Evolutionary conservation across 2,113 vertebrate species (phyloP).

Genomic region (Tachycineta bicolor): DNA sequence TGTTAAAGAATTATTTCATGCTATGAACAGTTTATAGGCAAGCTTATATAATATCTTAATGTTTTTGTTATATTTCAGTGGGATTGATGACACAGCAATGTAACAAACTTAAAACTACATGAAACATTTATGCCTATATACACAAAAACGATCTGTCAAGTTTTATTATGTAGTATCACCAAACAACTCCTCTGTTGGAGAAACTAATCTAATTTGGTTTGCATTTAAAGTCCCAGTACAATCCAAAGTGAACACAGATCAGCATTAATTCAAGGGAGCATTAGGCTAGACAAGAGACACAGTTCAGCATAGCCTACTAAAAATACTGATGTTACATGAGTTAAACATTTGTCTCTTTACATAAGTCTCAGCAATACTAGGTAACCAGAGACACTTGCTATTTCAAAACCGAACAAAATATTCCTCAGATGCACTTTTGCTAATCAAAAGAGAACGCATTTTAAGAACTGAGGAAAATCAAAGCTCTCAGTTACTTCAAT

Average conservation of each 20-base stretch:
- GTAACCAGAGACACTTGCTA: neutral
- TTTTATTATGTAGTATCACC: neutral
- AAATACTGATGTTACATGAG: neutral
- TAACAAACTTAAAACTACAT: neutral
- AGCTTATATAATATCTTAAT: neutral
- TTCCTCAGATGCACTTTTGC: accelerated
- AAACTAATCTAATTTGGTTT: neutral
- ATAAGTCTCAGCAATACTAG: neutral
- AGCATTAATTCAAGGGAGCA: neutral
- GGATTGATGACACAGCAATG: neutral
- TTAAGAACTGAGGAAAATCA: neutral
- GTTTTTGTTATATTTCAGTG: neutral
- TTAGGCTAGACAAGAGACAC: neutral
- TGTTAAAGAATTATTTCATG: neutral
- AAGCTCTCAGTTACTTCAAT: neutral
- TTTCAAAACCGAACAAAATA: neutral
- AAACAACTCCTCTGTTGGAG: neutral
- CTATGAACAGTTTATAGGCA: neutral
- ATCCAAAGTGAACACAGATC: neutral
- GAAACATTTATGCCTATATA: neutral
- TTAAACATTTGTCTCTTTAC: neutral
- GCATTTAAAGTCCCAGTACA: neutral
- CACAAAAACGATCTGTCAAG: neutral
- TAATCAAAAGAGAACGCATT: neutral
- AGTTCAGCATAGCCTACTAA: neutral